Evolutionary conservation across 2,113 vertebrate genomes (phyloP).

Genomic region (Saguinus midas): DNA sequence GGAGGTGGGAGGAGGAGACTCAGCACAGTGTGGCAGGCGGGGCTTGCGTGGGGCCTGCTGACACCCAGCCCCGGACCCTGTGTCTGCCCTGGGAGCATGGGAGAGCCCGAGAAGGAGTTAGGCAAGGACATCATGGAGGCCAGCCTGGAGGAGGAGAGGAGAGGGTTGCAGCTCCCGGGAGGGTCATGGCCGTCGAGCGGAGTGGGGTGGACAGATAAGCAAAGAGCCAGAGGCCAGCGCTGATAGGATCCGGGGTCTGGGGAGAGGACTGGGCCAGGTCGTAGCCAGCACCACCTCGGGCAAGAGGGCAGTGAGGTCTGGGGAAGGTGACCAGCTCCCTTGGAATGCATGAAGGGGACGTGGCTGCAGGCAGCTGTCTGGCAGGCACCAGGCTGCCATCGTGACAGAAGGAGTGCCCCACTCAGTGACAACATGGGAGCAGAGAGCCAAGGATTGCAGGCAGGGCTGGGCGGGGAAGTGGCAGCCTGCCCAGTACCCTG

Average conservation of each 20-base stretch:
- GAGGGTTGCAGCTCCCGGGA: not conserved
- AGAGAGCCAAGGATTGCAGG: not conserved
- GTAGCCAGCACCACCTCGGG: not conserved
- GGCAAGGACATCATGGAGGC: not conserved
- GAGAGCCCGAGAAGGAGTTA: not conserved
- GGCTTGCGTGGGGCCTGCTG: not conserved
- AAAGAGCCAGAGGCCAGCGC: not conserved
- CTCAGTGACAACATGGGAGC: not conserved
- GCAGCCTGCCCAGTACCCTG: not conserved
- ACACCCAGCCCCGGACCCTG: not conserved
- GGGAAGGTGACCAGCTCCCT: not conserved
- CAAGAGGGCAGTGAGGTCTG: not conserved
- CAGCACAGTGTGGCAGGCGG: not conserved
- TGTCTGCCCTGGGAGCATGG: not conserved
- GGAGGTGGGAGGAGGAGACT: not conserved
- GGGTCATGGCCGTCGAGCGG: not conserved
- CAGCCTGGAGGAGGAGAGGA: not conserved
- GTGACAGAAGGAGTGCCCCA: not conserved
- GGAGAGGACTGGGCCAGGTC: not conserved
- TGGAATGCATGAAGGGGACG: not conserved
- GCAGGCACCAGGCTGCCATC: not conserved
- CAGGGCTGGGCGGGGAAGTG: rapidly evolving
- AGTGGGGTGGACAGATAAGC: not conserved
- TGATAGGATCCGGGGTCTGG: not conserved
- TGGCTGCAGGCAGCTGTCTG: not conserved